A percentile compares a stretch with the other conserved stretches of the same genome.
phyloP scores from a whole-genome alignment of 1,140 invertebrate genomes.

The Trichonephila clavipes region DNA sequence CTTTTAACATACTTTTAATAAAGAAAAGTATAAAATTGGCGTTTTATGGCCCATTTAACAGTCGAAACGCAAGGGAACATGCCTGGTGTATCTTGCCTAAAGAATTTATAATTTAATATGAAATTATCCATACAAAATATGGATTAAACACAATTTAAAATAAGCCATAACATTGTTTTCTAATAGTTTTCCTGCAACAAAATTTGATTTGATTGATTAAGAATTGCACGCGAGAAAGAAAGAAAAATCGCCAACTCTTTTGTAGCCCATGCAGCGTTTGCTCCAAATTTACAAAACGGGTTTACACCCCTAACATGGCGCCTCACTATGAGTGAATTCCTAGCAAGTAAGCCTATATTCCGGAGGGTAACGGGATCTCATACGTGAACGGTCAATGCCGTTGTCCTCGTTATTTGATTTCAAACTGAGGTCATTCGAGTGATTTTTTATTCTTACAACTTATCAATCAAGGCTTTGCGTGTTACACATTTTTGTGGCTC shows the following conservation, averaged over 20 bases:
- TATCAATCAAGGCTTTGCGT: background rate
- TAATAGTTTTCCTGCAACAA: no score
- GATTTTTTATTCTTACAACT: background rate
- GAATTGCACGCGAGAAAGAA: background rate
- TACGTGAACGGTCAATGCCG: conserved; percentile 67
- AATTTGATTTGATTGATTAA: background rate
- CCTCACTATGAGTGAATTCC: conserved; percentile 63
- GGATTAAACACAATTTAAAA: no score
- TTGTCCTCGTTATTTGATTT: conserved; percentile 61
- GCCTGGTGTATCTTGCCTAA: no score
- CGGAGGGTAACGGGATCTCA: conserved; percentile 52
- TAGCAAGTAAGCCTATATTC: conserved; percentile 44
- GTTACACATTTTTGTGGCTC: no score
- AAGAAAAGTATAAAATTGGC: no score
- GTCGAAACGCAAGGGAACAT: no score
- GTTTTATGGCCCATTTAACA: no score
- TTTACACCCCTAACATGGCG: conserved; percentile 57
- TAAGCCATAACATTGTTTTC: no score
- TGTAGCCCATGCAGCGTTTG: background rate
- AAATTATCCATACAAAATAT: no score
- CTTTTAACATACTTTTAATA: no score
- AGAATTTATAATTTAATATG: no score
- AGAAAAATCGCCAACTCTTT: conserved; percentile 37
- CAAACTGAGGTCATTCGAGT: background rate
- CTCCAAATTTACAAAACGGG: conserved; percentile 43